Percentiles rank a stretch among this genome's conserved stretches.
phyloP scores from a whole-genome alignment of 2,797 vertebrate genomes.

The Arnoldichthys spilopterus region DNA sequence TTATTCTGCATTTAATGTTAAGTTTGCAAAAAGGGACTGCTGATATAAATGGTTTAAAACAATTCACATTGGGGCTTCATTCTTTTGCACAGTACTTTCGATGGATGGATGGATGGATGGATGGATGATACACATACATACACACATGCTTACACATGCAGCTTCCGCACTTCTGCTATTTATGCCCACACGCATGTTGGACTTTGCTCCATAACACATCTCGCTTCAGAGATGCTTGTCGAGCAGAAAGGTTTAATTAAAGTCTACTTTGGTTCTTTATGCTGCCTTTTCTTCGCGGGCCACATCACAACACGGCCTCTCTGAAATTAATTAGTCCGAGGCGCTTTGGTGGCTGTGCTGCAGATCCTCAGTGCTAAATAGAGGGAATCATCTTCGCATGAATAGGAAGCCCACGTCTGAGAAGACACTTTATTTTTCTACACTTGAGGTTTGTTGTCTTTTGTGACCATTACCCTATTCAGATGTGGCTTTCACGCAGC shows the following conservation, averaged over 20 bases:
- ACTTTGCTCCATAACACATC: constrained; percentile 9
- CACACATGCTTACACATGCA: too few relatives aligned
- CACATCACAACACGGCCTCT: constrained; percentile 78
- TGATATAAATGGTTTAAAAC: too few relatives aligned
- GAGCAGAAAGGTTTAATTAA: constrained; percentile 80
- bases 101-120: too few relatives aligned
- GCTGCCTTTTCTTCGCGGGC: constrained; percentile 72
- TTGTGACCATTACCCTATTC: constrained; percentile 82
- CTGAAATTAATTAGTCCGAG: constrained; percentile 81
- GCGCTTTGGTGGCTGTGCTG: constrained; percentile 74
- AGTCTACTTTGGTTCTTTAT: constrained; percentile 78
- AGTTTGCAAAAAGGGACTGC: too few relatives aligned
- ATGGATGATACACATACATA: too few relatives aligned
- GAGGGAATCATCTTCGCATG: constrained; percentile 73
- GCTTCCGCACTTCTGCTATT: not conserved
- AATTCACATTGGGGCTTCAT: too few relatives aligned
- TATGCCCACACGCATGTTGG: constrained; percentile 62
- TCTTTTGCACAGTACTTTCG: too few relatives aligned
- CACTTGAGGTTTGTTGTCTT: constrained; percentile 87
- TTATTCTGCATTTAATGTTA: too few relatives aligned
- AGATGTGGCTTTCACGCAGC: constrained; percentile 81
- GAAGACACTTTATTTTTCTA: constrained; percentile 84
- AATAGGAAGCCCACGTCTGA: constrained; percentile 78
- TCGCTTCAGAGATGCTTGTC: constrained; percentile 71
- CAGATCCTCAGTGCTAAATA: constrained; percentile 76